A percentile compares a stretch with the other conserved stretches of the same genome.
phyloP scores from a whole-genome alignment of 2,113 vertebrate genomes.

The Campylorhamphus procurvoides region DNA sequence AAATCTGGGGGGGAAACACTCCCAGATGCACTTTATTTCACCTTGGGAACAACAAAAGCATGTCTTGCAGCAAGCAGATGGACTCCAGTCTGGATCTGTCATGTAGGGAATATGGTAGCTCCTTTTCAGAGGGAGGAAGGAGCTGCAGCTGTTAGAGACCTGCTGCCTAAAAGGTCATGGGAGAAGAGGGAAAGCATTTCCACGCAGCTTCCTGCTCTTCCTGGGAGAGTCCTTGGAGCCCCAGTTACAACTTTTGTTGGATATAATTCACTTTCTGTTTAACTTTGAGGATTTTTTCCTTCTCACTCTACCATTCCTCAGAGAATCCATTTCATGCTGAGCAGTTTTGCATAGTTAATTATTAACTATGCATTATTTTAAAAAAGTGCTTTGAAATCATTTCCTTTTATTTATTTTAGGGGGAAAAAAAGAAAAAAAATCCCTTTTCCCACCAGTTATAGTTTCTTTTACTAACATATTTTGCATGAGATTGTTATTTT shows the following conservation, averaged over 20 bases:
- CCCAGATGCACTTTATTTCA: neutral
- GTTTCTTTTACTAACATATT: slow-evolving; percentile 30
- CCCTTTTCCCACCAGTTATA: neutral
- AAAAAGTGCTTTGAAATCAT: neutral
- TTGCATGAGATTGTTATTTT: slow-evolving; percentile 17
- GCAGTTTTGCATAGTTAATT: slow-evolving; percentile 21
- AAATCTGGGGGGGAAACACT: neutral
- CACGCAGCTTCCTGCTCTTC: neutral
- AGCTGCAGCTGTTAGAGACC: neutral
- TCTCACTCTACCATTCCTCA: neutral
- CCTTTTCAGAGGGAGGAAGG: slow-evolving; percentile 1
- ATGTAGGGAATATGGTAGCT: neutral
- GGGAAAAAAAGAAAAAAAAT: rapidly evolving
- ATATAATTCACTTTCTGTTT: neutral
- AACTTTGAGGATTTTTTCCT: neutral
- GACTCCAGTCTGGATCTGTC: neutral
- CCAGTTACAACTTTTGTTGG: neutral
- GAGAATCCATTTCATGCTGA: neutral
- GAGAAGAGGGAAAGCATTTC: neutral
- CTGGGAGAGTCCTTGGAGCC: neutral
- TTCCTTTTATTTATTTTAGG: slow-evolving; percentile 26
- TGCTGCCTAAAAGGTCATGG: slow-evolving; percentile 28
- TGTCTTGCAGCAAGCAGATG: neutral
- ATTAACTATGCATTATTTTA: neutral
- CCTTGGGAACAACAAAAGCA: neutral